phyloP scores from a whole-genome alignment of 1,140 invertebrate species.

The Heliconius congener region DNA sequence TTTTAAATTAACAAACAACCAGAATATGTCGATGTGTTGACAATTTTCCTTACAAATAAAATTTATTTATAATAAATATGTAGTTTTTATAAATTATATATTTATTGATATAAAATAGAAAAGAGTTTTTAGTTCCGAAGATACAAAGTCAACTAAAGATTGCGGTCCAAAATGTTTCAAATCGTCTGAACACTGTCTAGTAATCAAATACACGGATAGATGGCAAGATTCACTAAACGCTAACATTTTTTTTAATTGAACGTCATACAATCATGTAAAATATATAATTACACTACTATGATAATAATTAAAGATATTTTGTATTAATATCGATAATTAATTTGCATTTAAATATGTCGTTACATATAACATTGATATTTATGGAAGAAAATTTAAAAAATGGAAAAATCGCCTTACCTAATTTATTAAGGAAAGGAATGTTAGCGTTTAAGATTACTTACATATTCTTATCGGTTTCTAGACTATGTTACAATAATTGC shows the following conservation, averaged over 20 bases:
- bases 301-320: slow-evolving; percentile 23
- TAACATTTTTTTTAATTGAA: slow-evolving; percentile 61
- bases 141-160: background rate
- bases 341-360: slow-evolving; percentile 23
- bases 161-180: background rate
- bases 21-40: background rate
- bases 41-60: background rate
- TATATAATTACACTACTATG: slow-evolving; percentile 30
- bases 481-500: slow-evolving; percentile 6
- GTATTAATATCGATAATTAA: slow-evolving; percentile 18
- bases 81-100: too few relatives aligned
- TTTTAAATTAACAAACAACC: background rate
- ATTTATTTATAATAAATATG: background rate
- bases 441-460: slow-evolving; percentile 78
- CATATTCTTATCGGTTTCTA: slow-evolving; percentile 35
- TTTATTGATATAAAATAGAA: too few relatives aligned
- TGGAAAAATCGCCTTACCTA: slow-evolving; percentile 35
- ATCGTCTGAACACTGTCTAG: slow-evolving; percentile 47
- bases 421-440: slow-evolving; percentile 63
- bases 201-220: slow-evolving; percentile 45
- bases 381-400: slow-evolving; percentile 30
- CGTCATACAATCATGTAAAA: slow-evolving; percentile 24
- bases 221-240: slow-evolving; percentile 79
- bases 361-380: slow-evolving; percentile 28
- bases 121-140: background rate